Percentiles rank a stretch among this genome's conserved stretches.
These are phyloP conservation scores for Loripinus fragilis DNA, from an alignment of 2,888 invertebrate genomes.

Conservation along the genomic window DNA sequence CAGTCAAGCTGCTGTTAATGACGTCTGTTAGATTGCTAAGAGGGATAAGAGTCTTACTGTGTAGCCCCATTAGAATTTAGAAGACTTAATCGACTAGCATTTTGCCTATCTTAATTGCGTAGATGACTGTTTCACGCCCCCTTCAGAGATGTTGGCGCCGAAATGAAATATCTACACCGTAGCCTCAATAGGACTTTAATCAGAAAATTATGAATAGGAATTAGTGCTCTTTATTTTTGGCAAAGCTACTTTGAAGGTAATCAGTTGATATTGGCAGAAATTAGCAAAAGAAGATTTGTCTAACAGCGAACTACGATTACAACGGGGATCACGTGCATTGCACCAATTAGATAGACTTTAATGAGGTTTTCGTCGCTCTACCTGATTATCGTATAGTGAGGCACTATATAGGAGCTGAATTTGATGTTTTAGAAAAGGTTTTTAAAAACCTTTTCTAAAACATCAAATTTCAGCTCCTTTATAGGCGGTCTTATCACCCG, in stretches of 20 bases:
- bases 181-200: constrained; percentile 19
- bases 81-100: constrained; percentile 10
- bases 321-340: not conserved
- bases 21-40: constrained; percentile 5
- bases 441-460: too few relatives aligned
- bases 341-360: not conserved
- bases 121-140: constrained; percentile 17
- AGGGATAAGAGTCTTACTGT: constrained; percentile 1
- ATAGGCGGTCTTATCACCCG: too few relatives aligned
- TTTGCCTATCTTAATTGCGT: constrained; percentile 17
- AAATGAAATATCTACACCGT: constrained; percentile 12
- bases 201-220: constrained; percentile 13
- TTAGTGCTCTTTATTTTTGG: constrained; percentile 19
- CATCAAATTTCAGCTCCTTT: too few relatives aligned
- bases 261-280: constrained; percentile 5
- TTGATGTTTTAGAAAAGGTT: too few relatives aligned
- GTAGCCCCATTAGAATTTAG: constrained; percentile 9
- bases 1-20: not conserved
- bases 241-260: constrained; percentile 16
- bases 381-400: not conserved
- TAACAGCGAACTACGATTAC: constrained; percentile 3
- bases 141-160: constrained; percentile 11
- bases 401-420: too few relatives aligned
- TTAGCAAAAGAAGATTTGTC: constrained; percentile 3
- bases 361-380: not conserved